These are phyloP conservation scores for Heliconius erato DNA, from an alignment of 2,888 invertebrate genomes.

Conservation along the genomic window DNA sequence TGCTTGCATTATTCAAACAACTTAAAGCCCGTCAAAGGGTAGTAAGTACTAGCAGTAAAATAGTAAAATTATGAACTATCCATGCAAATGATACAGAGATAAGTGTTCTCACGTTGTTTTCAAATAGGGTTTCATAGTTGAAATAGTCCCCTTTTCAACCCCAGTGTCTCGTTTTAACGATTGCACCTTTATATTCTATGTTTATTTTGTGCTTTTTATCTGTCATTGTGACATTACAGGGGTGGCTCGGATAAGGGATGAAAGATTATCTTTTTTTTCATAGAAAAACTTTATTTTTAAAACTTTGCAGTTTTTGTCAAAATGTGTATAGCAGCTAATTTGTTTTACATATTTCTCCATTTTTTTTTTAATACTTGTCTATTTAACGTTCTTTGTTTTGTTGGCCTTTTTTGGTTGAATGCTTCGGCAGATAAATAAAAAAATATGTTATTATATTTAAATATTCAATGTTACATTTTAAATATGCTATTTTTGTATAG, in stretches of 20 bases:
- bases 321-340: conserved; percentile 59
- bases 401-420: conserved; percentile 16
- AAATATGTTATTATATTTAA: not conserved
- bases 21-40: not conserved
- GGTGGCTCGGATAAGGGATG: conserved; percentile 79
- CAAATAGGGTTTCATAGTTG: conserved; percentile 6
- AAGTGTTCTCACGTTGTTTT: conserved; percentile 22
- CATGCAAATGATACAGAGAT: conserved; percentile 20
- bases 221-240: conserved; percentile 69
- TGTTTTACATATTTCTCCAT: conserved; percentile 60
- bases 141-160: conserved; percentile 47
- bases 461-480: not conserved
- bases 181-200: conserved; percentile 67
- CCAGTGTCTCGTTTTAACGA: conserved; percentile 77
- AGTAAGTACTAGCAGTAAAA: not conserved
- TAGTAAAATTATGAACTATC: conserved; percentile 29
- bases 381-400: conserved; percentile 7
- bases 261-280: conserved; percentile 65
- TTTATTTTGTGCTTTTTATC: conserved; percentile 80
- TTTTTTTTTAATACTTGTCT: conserved; percentile 39
- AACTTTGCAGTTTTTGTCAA: conserved; percentile 56
- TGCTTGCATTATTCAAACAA: not conserved
- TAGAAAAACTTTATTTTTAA: conserved; percentile 67
- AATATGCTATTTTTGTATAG: not conserved
- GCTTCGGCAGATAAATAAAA: not conserved